Conservation (phyloP, 2,888 invertebrate genomes). For the Troides aeacus region DNA sequence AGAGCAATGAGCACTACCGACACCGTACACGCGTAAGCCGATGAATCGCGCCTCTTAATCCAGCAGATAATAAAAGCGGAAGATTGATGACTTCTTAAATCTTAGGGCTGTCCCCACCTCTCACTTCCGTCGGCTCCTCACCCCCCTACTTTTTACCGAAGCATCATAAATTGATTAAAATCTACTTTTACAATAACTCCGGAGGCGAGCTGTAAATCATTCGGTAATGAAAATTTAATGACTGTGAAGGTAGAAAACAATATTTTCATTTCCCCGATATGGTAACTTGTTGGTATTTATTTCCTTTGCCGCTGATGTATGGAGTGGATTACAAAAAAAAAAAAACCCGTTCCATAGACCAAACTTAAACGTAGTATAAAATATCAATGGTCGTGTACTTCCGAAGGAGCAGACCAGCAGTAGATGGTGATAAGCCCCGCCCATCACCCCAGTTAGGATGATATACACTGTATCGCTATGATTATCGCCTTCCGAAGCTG, state of each 20-base stretch:
- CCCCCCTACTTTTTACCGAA: neutral
- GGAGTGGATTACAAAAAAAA: too few relatives aligned
- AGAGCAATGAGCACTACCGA: neutral
- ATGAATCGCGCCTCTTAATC: constrained; percentile 8
- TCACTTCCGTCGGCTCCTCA: neutral
- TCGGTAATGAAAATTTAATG: constrained; percentile 28
- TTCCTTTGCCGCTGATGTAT: neutral
- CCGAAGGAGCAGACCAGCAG: too few relatives aligned
- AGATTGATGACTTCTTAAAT: constrained; percentile 20
- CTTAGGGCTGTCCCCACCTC: too few relatives aligned
- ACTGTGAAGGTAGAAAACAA: neutral
- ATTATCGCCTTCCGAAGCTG: too few relatives aligned
- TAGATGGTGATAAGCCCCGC: too few relatives aligned
- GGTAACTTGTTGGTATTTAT: constrained; percentile 16
- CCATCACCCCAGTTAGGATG: too few relatives aligned
- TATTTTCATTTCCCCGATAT: constrained; percentile 12
- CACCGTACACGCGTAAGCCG: neutral
- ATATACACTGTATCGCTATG: too few relatives aligned
- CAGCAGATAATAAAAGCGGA: constrained; percentile 8
- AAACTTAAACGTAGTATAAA: too few relatives aligned
- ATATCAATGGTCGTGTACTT: too few relatives aligned
- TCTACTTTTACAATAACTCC: constrained; percentile 14
- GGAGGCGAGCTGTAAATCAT: constrained; percentile 14
- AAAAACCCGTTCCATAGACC: too few relatives aligned
- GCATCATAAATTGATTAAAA: constrained; percentile 24